Conservation (phyloP, 2,113 vertebrate species). For the Aythya baeri region DNA sequence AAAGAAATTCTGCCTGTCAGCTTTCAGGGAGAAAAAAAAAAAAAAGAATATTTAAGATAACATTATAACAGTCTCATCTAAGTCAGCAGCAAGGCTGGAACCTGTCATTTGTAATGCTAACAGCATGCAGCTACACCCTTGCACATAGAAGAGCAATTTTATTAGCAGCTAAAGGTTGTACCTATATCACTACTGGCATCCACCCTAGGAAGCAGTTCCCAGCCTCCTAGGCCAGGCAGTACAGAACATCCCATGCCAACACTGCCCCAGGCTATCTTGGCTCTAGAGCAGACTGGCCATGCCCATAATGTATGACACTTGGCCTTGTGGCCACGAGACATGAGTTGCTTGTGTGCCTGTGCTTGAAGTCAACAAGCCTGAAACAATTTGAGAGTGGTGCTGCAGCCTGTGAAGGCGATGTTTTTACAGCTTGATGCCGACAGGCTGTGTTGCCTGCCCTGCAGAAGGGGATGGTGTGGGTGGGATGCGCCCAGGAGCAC, state of each 20-base stretch:
- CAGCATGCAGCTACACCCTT: background rate
- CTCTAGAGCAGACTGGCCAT: background rate
- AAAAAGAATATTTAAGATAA: background rate
- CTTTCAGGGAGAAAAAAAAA: background rate
- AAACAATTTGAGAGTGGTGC: background rate
- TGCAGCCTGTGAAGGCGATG: background rate
- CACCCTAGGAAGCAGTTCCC: background rate
- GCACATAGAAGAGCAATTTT: background rate
- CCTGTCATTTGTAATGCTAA: background rate
- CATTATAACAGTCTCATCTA: background rate
- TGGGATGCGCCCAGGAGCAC: background rate
- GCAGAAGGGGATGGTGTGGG: background rate
- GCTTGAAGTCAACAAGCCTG: background rate
- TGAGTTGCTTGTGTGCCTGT: background rate
- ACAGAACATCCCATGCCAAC: background rate
- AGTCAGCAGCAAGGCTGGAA: background rate
- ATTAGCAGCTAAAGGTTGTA: background rate
- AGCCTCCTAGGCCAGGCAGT: background rate
- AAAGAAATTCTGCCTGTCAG: background rate
- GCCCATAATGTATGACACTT: background rate
- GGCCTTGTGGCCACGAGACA: background rate
- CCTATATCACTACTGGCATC: background rate
- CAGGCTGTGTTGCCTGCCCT: background rate
- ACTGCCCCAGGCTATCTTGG: background rate
- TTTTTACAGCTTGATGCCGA: background rate